Base-by-base conservation (phyloP, 2,888 invertebrate species). In the Monoplex corrugatus region DNA sequence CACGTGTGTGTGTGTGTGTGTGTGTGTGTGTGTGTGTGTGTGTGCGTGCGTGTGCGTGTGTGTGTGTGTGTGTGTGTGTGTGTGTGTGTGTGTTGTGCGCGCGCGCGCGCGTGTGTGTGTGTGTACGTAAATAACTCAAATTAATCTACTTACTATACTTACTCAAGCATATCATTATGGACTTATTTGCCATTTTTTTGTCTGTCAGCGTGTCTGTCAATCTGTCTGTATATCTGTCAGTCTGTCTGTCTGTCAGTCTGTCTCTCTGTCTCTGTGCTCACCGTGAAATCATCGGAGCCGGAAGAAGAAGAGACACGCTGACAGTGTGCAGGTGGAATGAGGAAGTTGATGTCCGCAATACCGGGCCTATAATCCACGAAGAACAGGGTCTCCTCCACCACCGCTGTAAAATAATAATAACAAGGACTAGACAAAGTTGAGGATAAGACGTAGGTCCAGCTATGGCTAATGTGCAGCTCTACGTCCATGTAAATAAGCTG, bases 311-410 rank as follows among this genome's bases (percentile, higher is more conserved):
- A 80, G 8, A 43, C 28, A 3, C 43, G 16, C 23, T 43, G 40
- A 43, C 78, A 80, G 78, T 80, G 6, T 1, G 78, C 2, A 1
- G 78, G 78, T 3, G 78, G 78, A 2, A 80, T 43, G 23, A 80
- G 78, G 28, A 80, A 80, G 43, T 80, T 40, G 78, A 80, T 40
- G 43, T 80, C 78, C 78, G 43, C 78, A 23, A 80, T 80, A 23
- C 78, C 78, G 23, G 78, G 78, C 6, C 43, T 40, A 28, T 80
- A 80, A 23, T 80, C 28, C 78, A 43, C 40, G 78, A 80, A 80
- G 8, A 80, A 23, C 43, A 80, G 32, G 23, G 78, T 43, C 40
- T 80, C 23, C 43, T 80, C 78, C 19, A 80, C 28, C 28, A 43
- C 32, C 0, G 40, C 78, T 80, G 28, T 28, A 32, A 8, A n/a